Base-by-base conservation (phyloP, 2,113 vertebrate species). In the Phylloscopus trochiloides region DNA sequence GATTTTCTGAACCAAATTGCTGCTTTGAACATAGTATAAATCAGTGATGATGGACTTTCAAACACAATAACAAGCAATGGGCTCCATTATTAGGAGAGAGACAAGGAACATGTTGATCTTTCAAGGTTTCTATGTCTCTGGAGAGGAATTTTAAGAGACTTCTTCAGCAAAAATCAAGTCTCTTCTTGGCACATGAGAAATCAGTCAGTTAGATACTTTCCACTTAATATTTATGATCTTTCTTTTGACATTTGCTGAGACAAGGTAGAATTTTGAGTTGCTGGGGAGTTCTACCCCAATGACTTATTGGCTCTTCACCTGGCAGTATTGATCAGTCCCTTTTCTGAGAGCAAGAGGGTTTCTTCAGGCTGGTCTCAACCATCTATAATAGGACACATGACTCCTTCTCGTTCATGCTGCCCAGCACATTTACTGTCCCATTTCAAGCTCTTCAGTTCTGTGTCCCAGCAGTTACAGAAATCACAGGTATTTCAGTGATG, bases 331-430 rank as follows among this genome's bases (percentile, higher is more conserved):
- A 50, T 8, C 4, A 6, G 8, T 42, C 8, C 24, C 3, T 71
- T 63, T 75, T 19, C 52, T 67, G 21, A 74, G 20, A 80, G 8
- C 47, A 59, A 14, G 36, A 26, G 5, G 6, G 3, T 25, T 16
- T 21, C 9, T 19, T 54, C 43, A 38, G 51, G 10, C 16, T 26
- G 15, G 28, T 36, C 81, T 31, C 70, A 92, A 51, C 12, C 43
- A 22, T 0, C 2, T 18, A 12, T 15, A 66, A 15, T 21, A 45
- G 67, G 48, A 14, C 1, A 3, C 6, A 2, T 3, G 4, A 66
- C 29, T 63, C 19, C 20, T 47, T 16, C 36, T 63, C 7, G 6
- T 12, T 45, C 13, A 3, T 22, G 36, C 14, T 75, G 40, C 21
- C 25, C 34, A 19, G 28, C 62, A 36, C 20, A 14, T 36, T 50